Evolutionary conservation across 2,797 vertebrate genomes (phyloP).

Genomic region (Calcarius lapponicus): DNA sequence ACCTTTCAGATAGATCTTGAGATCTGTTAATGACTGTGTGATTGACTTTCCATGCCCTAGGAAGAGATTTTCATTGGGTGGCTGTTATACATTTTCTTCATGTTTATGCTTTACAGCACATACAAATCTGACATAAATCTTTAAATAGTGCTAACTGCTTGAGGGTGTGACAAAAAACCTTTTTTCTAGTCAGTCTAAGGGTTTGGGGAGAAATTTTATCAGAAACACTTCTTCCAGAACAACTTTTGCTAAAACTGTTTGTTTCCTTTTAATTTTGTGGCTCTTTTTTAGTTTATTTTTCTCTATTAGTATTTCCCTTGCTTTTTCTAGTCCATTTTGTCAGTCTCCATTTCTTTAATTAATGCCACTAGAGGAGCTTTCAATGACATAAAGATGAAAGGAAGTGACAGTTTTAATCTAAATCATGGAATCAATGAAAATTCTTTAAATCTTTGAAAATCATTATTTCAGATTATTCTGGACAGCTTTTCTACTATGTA

Average conservation of each 20-base stretch:
- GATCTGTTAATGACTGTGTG: not conserved
- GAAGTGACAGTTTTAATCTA: not conserved
- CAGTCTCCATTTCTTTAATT: not conserved
- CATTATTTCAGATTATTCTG: not conserved
- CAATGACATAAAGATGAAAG: not conserved
- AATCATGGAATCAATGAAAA: not conserved
- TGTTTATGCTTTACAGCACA: not conserved
- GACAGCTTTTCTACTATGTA: not conserved
- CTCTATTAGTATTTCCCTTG: not conserved
- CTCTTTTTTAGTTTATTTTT: not conserved
- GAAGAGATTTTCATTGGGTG: not conserved
- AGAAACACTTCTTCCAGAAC: not conserved
- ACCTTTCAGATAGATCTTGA: not conserved
- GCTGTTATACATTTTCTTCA: not conserved
- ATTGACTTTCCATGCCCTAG: not conserved
- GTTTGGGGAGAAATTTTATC: not conserved
- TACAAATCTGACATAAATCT: not conserved
- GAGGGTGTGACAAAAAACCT: not conserved
- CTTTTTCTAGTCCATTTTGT: not conserved
- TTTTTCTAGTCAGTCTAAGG: not conserved
- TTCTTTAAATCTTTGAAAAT: not conserved
- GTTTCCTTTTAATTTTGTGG: not conserved
- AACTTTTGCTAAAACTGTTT: not conserved
- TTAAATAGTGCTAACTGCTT: not conserved
- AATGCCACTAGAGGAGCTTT: not conserved